Evolutionary conservation across 2,888 invertebrate species (phyloP), one percentile per base, ranked within the genome.

Genomic region (Andrena trimmerana): DNA sequence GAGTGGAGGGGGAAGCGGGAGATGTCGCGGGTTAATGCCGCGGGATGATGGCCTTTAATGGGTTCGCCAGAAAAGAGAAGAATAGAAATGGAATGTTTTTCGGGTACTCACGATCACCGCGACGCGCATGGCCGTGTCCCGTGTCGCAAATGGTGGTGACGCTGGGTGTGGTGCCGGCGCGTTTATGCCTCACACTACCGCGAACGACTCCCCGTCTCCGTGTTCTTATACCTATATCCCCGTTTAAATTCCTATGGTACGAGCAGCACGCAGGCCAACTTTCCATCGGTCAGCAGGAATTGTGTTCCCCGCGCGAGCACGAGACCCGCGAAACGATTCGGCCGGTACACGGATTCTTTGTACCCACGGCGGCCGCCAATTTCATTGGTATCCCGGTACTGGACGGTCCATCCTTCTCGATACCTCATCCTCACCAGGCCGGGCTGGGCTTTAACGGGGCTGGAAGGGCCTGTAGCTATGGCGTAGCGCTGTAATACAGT

Each of bases 161-260:
- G 86, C 91, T 92, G 92, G 92, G 92, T 92, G 92, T 92, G 92
- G 92, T 92, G 90, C 86, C 77, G 88, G 82, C 88, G 88, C 89
- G 89, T 90, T 92, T 92, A 89, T 92, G 88, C 89, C 87, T 92
- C 90, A 92, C 91, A 91, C 93, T 93, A 93, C 91, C 91, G 90
- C 90, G 91, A 89, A 86, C 88, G 89, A 87, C 86, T 92, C 91
- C 90, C 90, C 91, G 90, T 91, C 90, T 91, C 89, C 88, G 90
- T 88, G 88, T 90, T 93, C 93, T 93, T 93, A 93, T 93, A 93
- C 93, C 90, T 91, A 92, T 92, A 92, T 92, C 92, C 92, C 93
- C 92, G 90, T 92, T 88, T 90, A 92, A 92, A 92, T 90, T 92
- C 91, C 90, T 90, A 83, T 86, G 87, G 87, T 83, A 90, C 88